phyloP scores from a whole-genome alignment of 92 coral and sea anemone genomes.

The Porites rus region DNA sequence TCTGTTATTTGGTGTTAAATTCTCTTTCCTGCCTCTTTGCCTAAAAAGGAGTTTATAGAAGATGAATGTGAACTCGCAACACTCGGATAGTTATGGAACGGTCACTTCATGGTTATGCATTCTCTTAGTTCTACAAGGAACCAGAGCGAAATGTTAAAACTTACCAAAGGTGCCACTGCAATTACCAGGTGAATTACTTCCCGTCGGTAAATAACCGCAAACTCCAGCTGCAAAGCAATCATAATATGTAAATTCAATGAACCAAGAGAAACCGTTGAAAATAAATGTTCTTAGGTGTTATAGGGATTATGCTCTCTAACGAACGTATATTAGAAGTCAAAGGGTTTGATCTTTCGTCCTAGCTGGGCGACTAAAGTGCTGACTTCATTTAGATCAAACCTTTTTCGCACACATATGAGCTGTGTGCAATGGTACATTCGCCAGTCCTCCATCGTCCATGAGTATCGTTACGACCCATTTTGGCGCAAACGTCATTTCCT shows the following conservation, averaged over 20 bases:
- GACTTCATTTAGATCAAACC: constrained; percentile 19
- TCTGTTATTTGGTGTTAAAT: too few species aligned
- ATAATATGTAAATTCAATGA: not conserved
- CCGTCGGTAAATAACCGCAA: not conserved
- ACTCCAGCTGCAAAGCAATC: not conserved
- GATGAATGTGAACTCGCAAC: too few species aligned
- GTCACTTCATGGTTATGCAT: too few species aligned
- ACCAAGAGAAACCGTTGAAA: too few species aligned
- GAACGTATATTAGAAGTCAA: not conserved
- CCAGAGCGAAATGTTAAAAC: not conserved
- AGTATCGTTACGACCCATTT: constrained; percentile 19
- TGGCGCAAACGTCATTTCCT: constrained; percentile 33
- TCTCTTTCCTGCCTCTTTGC: too few species aligned
- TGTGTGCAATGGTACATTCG: constrained; percentile 31
- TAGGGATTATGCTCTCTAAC: too few species aligned
- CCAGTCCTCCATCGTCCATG: constrained; percentile 50
- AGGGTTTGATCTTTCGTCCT: too few species aligned
- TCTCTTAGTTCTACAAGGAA: too few species aligned
- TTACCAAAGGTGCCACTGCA: constrained; percentile 22
- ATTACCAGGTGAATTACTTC: not conserved
- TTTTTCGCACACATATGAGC: constrained; percentile 55
- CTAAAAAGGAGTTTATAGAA: too few species aligned
- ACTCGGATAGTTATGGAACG: too few species aligned
- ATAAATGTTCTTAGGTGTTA: not conserved
- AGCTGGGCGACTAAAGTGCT: not conserved